A percentile compares a stretch with the other conserved stretches of the same genome.
These are phyloP conservation scores for Craseonycteris thonglongyai DNA, from an alignment of 2,113 vertebrate genomes.

Conservation along the genomic window DNA sequence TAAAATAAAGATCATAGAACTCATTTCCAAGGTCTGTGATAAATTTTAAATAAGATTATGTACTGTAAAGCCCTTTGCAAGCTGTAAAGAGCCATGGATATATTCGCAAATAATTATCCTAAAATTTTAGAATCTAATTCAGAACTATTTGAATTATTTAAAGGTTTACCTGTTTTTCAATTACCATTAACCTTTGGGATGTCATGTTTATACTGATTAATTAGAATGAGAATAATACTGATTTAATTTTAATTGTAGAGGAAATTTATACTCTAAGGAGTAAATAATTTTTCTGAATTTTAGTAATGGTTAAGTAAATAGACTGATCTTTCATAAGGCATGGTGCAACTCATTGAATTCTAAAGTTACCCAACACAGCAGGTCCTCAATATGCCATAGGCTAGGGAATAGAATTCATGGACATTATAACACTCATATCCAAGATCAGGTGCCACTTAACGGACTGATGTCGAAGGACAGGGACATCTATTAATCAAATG, in stretches of 20 bases:
- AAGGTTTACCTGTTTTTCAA: background rate
- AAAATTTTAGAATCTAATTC: constrained; percentile 33
- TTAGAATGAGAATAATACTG: constrained; percentile 3
- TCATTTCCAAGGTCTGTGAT: background rate
- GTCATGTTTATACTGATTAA: background rate
- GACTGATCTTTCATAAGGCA: background rate
- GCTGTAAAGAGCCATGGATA: background rate
- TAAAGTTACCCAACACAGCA: background rate
- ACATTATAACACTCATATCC: background rate
- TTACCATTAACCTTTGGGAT: background rate
- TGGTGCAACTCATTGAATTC: background rate
- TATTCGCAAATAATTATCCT: background rate
- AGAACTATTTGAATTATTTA: constrained; percentile 14
- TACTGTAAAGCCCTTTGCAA: background rate
- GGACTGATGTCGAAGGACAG: background rate
- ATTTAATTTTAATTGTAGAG: constrained; percentile 21
- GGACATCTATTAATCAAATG: background rate
- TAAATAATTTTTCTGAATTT: constrained; percentile 14
- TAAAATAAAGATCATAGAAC: background rate
- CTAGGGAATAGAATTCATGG: background rate
- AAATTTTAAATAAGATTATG: background rate
- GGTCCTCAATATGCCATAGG: background rate
- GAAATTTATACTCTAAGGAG: background rate
- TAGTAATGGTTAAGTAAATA: background rate
- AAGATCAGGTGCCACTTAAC: background rate